A percentile compares a stretch with the other conserved stretches of the same genome.
These are phyloP conservation scores for Eudemis profundana DNA, from an alignment of 2,888 invertebrate species.

Conservation along the genomic window DNA sequence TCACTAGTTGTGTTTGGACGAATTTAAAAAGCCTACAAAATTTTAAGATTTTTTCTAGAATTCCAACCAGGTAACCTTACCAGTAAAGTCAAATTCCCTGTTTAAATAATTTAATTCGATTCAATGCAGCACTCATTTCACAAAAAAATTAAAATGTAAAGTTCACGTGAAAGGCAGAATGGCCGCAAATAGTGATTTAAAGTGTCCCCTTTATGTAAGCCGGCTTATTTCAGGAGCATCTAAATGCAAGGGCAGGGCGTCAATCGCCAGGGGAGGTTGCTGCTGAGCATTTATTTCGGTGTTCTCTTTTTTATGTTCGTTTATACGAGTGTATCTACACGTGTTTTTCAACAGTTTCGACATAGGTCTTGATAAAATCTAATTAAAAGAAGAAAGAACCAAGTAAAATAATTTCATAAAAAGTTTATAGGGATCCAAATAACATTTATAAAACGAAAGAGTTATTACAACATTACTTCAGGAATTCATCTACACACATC, in stretches of 20 bases:
- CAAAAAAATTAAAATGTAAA: conserved; percentile 10
- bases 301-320: conserved; percentile 10
- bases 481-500: too few relatives aligned
- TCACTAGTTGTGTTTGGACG: too few relatives aligned
- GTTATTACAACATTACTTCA: too few relatives aligned
- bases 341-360: too few relatives aligned
- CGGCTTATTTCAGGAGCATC: conserved; percentile 42
- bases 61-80: too few relatives aligned
- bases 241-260: conserved; percentile 42
- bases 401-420: too few relatives aligned
- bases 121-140: background rate
- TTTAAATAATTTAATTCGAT: background rate
- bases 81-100: background rate
- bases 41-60: too few relatives aligned
- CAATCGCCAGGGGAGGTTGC: conserved; percentile 27
- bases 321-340: background rate
- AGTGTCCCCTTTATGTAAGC: conserved; percentile 41
- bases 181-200: conserved; percentile 39
- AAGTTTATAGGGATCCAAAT: too few relatives aligned
- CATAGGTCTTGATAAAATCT: background rate
- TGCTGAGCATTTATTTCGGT: conserved; percentile 17
- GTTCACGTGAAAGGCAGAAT: conserved; percentile 19
- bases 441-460: too few relatives aligned
- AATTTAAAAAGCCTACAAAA: too few relatives aligned
- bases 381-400: too few relatives aligned